Evolutionary conservation across 2,888 invertebrate genomes (phyloP), one percentile per base, ranked within the genome.

Genomic region (Phasia obesa): DNA sequence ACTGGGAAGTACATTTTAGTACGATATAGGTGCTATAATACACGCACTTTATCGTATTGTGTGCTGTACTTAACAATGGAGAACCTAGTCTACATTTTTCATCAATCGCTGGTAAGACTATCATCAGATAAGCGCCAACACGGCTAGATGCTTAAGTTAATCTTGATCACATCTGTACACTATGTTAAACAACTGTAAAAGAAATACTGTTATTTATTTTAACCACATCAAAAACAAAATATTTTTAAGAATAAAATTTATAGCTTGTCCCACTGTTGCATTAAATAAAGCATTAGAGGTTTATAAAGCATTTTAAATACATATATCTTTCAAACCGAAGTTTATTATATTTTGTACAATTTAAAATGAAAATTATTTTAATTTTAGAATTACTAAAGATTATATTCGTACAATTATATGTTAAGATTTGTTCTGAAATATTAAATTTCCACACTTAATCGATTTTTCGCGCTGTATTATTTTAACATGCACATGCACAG

Each of bases 401-500:
- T 47, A 31, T 0, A 15, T 38, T 35, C 21, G 1, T 44, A 42
- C 19, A 21, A 13, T 31, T 44, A 64, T 7, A 2, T 2, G 21
- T 53, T 53, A 17, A 5, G 23, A 9, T 23, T 42, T 38, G 1
- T 65, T 60, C 13, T 53, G 11, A 35, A 9, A 35, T 31, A 53
- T 73, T 62, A 31, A 65, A 55, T 64, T 55, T 51, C 27, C 57
- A 65, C 60, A 60, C 19, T 76, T 83, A 79, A 83, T 83, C 83
- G 83, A 83, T 83, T 83, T 83, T 83, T 79, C 67, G 83, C 79
- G 75, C 71, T 71, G 73, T 83, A 76, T 76, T 83, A 64, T 70
- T 65, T 57, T 23, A 53, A 57, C 59, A 70, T 27, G 47, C 62
- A 69, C 55, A 35, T 31, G 9, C 38, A 51, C 42, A 59, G 59